Evolutionary conservation across 1,140 invertebrate species (phyloP).

Genomic region (Probaryconus sp.): DNA sequence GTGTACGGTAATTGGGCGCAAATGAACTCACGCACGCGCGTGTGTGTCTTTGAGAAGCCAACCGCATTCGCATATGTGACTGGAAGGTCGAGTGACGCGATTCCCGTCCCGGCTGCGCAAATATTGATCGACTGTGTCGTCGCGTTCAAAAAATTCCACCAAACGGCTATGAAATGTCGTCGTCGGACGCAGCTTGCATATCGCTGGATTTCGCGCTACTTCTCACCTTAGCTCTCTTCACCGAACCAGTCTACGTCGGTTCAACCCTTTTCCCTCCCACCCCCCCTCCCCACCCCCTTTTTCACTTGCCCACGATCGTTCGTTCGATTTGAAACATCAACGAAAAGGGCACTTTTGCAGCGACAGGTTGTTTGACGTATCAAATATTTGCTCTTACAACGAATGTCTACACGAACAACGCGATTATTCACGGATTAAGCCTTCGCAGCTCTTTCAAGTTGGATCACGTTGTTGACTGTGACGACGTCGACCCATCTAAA

Average conservation of each 20-base stretch:
- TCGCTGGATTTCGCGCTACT: neutral
- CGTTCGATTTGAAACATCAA: conserved; percentile 48
- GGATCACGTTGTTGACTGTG: conserved; percentile 26
- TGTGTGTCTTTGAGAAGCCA: conserved; percentile 55
- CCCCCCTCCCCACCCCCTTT: neutral
- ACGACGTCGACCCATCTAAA: conserved; percentile 33
- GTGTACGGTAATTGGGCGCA: conserved; percentile 48
- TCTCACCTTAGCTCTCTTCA: neutral
- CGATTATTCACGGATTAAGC: conserved; percentile 59
- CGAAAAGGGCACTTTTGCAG: conserved; percentile 57
- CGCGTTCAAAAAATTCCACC: conserved; percentile 65
- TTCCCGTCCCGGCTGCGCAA: conserved; percentile 62
- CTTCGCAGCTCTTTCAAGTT: conserved; percentile 21
- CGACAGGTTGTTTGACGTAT: conserved; percentile 61
- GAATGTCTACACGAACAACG: conserved; percentile 57
- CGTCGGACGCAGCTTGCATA: conserved; percentile 26
- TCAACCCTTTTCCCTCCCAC: conserved; percentile 12
- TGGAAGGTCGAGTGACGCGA: conserved; percentile 65
- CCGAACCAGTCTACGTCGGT: conserved; percentile 3
- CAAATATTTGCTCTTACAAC: conserved; percentile 54
- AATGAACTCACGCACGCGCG: conserved; percentile 59
- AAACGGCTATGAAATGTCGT: conserved; percentile 60
- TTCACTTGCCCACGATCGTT: conserved; percentile 21
- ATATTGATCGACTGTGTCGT: conserved; percentile 65
- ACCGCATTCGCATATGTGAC: conserved; percentile 63